Evolutionary conservation across 2,113 vertebrate species (phyloP), one percentile per base, ranked within the genome.

Genomic region (Platysteira castanea): DNA sequence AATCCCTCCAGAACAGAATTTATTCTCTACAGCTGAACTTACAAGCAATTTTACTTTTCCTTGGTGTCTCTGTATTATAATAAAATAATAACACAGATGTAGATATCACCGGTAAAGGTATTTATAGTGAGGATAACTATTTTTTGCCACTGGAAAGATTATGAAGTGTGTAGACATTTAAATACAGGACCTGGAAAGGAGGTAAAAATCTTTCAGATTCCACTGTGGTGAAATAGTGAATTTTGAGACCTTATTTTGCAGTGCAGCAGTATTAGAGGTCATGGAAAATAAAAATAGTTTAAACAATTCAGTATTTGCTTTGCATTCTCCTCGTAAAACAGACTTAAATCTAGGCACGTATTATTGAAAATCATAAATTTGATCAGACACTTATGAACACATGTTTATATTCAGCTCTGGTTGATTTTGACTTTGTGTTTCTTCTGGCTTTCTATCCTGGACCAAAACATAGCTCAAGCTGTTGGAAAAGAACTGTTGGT

Each of bases 301-400:
- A 84, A 95, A 93, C 73, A 90, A 59, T 63, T 70, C 39, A n/a
- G 76, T 90, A 70, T 89, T 90, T 84, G 26, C 47, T 89, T 92
- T 84, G 30, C 22, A 54, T 56, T 74, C 71, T 63, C 39, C 42
- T 41, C 10, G 0, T 70, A 92, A 83, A 84, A 42, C 50, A 92
- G 42, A 77, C 54, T 92, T 86, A 69, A 95, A 92, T 73, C 27
- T 69, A 81, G 81, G 39, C 30, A 47, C 13, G 7, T 52, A 35
- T 52, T 88, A 84, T 50, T 77, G 71, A 88, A 84, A 90, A 84
- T 52, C 35, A 77, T 92, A 81, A 88, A 93, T 81, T 81, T 50
- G 80, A 95, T 59, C 35, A 86, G 83, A 77, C 17, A 4, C 49
- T 94, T 80, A 56, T 63, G 84, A 95, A 67, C 16, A 9, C 31